Conservation (phyloP, 2,888 invertebrate species). For the Drosophila infuscata region DNA sequence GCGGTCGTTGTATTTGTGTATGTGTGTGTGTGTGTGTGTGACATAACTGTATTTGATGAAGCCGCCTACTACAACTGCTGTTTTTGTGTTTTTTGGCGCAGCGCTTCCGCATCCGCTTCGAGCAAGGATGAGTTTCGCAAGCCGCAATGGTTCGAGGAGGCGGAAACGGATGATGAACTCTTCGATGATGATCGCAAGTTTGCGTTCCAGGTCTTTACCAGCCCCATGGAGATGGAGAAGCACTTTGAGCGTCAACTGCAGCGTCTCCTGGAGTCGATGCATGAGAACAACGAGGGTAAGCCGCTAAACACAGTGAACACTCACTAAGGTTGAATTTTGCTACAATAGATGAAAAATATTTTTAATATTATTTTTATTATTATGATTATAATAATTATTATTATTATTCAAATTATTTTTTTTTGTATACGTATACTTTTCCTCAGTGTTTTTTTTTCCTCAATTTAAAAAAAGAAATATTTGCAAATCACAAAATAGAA, state of each 20-base stretch:
- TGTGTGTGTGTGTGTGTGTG: conserved; percentile 1
- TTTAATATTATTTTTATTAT: too few species aligned
- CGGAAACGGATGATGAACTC: conserved; percentile 85
- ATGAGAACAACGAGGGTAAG: conserved; percentile 81
- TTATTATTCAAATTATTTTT: too few species aligned
- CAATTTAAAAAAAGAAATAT: too few species aligned
- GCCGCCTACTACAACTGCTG: not conserved
- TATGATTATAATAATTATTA: too few species aligned
- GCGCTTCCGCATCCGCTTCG: conserved; percentile 61
- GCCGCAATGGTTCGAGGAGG: conserved; percentile 85
- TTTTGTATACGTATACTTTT: too few species aligned
- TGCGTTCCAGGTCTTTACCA: conserved; percentile 87
- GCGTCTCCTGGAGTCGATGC: conserved; percentile 86
- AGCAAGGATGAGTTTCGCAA: conserved; percentile 84
- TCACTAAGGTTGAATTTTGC: not conserved
- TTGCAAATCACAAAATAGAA: too few species aligned
- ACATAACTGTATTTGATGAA: conserved; percentile 19
- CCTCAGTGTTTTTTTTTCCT: too few species aligned
- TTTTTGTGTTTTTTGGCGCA: conserved; percentile 12
- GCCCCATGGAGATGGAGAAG: conserved; percentile 87
- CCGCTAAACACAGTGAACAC: not conserved
- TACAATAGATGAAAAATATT: too few species aligned
- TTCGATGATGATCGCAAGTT: conserved; percentile 84
- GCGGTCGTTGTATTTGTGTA: conserved; percentile 9
- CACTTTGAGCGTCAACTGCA: conserved; percentile 88